Evolutionary conservation across 1,140 invertebrate species (phyloP).

Genomic region (Drosophila ohnishii): DNA sequence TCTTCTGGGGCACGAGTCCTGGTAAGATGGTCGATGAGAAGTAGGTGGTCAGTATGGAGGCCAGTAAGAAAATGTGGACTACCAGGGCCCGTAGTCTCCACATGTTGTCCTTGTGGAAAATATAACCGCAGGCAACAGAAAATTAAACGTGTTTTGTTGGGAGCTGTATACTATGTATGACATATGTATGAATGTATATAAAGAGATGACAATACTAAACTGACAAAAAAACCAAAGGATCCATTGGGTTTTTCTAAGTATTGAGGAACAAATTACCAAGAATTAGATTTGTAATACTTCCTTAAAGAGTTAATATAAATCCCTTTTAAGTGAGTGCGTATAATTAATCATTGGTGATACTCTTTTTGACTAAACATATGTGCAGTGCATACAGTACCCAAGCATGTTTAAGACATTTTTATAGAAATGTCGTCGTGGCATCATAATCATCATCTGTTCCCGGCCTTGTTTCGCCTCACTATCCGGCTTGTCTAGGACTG

Average conservation of each 20-base stretch:
- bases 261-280: no score
- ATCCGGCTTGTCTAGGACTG: slow-evolving; percentile 21
- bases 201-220: neutral
- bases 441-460: slow-evolving; percentile 8
- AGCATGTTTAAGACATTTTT: neutral
- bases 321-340: no score
- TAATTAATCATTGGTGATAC: neutral
- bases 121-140: neutral
- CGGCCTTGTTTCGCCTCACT: slow-evolving; percentile 3
- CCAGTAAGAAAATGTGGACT: slow-evolving; percentile 84
- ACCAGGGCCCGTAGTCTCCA: slow-evolving; percentile 72
- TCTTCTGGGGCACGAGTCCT: slow-evolving; percentile 84
- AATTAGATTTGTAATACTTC: no score
- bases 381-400: neutral
- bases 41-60: slow-evolving; percentile 86
- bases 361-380: neutral
- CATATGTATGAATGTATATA: neutral
- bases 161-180: no score
- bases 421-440: neutral
- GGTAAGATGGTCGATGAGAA: slow-evolving; percentile 86
- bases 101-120: slow-evolving; percentile 41
- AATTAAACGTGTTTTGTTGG: neutral
- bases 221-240: neutral
- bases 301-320: no score
- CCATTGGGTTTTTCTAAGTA: neutral